These are phyloP conservation scores for Pogonomyrmex californicus DNA, from an alignment of 1,140 invertebrate species.

Conservation along the genomic window DNA sequence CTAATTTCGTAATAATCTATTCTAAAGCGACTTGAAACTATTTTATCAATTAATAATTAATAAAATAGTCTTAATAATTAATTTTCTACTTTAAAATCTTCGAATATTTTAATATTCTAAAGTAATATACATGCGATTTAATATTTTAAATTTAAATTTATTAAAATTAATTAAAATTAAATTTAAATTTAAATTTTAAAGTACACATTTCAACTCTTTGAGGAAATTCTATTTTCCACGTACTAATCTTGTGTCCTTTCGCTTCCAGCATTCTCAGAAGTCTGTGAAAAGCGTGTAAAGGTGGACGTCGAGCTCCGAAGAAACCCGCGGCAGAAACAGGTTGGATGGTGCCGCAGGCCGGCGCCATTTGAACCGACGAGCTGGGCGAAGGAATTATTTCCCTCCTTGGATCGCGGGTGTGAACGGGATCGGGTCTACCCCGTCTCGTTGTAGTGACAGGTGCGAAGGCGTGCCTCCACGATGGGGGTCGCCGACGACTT, in stretches of 20 bases:
- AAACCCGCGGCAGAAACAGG: neutral
- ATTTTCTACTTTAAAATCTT: no score
- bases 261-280: conserved; percentile 24
- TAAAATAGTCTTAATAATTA: no score
- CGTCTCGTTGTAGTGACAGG: conserved; percentile 58
- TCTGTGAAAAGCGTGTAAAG: neutral
- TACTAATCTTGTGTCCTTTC: neutral
- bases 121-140: no score
- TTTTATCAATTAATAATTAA: no score
- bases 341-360: conserved; percentile 77
- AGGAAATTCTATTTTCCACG: neutral
- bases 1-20: neutral
- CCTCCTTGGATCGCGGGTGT: neutral
- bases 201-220: no score
- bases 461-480: conserved; percentile 77
- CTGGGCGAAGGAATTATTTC: conserved; percentile 40
- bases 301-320: conserved; percentile 1
- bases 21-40: neutral
- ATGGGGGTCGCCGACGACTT: conserved; percentile 97
- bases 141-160: no score
- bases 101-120: no score
- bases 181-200: no score
- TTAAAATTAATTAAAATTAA: no score
- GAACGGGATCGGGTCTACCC: conserved; percentile 50
- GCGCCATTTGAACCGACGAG: conserved; percentile 70